Evolutionary conservation across 64 coral and sea anemone genomes (phyloP).

Genomic region (Actinia equina): DNA sequence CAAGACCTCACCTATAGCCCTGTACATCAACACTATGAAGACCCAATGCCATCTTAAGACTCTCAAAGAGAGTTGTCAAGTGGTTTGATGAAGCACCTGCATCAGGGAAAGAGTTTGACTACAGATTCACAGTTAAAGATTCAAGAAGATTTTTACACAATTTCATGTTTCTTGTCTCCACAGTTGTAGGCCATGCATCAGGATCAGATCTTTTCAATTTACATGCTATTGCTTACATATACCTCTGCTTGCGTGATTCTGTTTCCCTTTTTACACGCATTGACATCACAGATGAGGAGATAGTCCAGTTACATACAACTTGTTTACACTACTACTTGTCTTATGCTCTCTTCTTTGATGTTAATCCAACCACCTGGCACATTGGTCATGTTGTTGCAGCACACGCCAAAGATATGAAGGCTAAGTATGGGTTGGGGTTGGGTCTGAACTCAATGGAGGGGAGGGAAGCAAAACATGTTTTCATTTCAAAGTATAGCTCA

Average conservation of each 20-base stretch:
- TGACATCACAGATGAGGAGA: constrained; percentile 24
- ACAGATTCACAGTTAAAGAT: constrained; percentile 53
- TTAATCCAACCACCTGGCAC: constrained; percentile 14
- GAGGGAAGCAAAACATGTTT: background rate
- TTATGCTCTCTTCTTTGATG: background rate
- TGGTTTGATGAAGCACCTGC: constrained; percentile 30
- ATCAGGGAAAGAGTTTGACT: constrained; percentile 16
- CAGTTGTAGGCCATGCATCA: background rate
- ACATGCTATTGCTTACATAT: background rate
- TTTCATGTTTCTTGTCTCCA: constrained; percentile 50
- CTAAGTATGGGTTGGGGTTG: background rate
- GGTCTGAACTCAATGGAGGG: background rate
- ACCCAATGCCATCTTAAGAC: background rate
- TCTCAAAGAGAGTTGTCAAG: constrained; percentile 12
- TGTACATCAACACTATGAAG: background rate
- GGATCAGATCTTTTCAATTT: background rate
- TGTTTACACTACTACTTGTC: background rate
- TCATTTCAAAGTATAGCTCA: constrained; percentile 30
- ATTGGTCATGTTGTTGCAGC: constrained; percentile 36
- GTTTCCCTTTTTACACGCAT: constrained; percentile 10
- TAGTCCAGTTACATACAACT: background rate
- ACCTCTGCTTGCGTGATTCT: constrained; percentile 17
- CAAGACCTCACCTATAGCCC: background rate
- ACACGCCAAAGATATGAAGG: constrained; percentile 21
- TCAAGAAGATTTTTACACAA: constrained; percentile 43